Percentiles rank a stretch among this genome's conserved stretches.
phyloP scores from a whole-genome alignment of 2,113 vertebrate genomes.

The Daboia siamensis region DNA sequence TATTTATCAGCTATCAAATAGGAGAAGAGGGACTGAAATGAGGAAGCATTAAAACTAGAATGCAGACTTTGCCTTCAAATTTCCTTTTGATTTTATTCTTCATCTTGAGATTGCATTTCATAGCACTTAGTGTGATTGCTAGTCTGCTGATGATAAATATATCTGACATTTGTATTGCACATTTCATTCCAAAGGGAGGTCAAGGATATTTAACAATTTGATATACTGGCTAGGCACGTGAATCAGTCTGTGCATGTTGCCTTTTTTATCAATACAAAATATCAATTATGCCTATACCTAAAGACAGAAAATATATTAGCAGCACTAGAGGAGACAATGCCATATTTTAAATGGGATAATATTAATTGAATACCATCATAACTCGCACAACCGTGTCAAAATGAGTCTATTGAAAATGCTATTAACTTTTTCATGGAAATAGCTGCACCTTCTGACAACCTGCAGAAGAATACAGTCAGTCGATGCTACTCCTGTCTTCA shows the following conservation, averaged over 20 bases:
- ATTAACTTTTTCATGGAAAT: background rate
- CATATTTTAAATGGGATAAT: conserved; percentile 1
- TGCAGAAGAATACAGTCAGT: background rate
- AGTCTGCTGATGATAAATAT: conserved; percentile 4
- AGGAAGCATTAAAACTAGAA: background rate
- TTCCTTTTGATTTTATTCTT: conserved; percentile 1
- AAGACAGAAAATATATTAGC: background rate
- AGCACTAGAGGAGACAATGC: background rate
- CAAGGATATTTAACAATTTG: conserved; percentile 19
- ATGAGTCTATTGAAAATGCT: background rate
- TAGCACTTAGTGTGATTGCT: background rate
- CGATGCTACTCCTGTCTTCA: background rate
- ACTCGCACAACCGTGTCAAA: background rate
- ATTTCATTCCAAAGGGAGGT: conserved; percentile 26
- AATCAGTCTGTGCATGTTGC: background rate
- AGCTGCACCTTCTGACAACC: background rate
- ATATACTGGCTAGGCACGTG: conserved; percentile 4
- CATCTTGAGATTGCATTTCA: background rate
- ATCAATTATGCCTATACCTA: background rate
- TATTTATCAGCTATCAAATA: background rate
- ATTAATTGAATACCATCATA: background rate
- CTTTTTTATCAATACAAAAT: background rate
- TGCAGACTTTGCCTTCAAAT: background rate
- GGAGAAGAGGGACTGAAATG: background rate
- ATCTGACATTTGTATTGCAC: conserved; percentile 23